These are phyloP conservation scores for Coleophora deauratella DNA, from an alignment of 2,888 invertebrate species.

Conservation along the genomic window DNA sequence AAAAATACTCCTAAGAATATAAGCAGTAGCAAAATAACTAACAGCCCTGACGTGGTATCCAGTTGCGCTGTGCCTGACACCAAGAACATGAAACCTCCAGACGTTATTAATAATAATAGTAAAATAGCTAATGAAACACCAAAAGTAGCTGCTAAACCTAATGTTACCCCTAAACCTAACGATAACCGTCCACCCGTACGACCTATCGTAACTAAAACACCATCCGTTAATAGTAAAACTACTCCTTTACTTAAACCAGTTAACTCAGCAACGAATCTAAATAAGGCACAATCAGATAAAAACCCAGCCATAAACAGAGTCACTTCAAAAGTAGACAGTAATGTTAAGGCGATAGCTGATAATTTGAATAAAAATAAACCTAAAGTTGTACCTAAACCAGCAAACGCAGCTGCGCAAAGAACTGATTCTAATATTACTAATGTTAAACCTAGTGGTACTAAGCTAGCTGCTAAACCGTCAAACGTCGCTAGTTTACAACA, in stretches of 20 bases:
- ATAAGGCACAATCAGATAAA: slow-evolving; percentile 37
- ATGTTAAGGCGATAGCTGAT: slow-evolving; percentile 61
- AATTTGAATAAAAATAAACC: slow-evolving; percentile 65
- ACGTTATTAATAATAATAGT: slow-evolving; percentile 71
- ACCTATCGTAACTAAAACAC: slow-evolving; percentile 28
- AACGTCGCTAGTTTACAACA: slow-evolving; percentile 86
- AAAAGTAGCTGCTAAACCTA: slow-evolving; percentile 45
- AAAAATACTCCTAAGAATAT: slow-evolving; percentile 44
- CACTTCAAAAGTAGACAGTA: slow-evolving; percentile 53
- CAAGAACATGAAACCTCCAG: slow-evolving; percentile 74
- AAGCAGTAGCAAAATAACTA: slow-evolving; percentile 51
- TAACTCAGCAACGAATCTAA: slow-evolving; percentile 36
- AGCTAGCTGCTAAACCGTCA: slow-evolving; percentile 74
- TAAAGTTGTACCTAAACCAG: slow-evolving; percentile 62
- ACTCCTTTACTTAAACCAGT: slow-evolving; percentile 42
- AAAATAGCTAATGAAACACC: slow-evolving; percentile 56
- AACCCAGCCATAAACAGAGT: slow-evolving; percentile 41
- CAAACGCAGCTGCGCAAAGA: slow-evolving; percentile 36
- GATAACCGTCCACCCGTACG: slow-evolving; percentile 56
- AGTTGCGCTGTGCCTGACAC: slow-evolving; percentile 74
- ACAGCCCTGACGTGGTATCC: slow-evolving; percentile 83
- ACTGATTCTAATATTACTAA: slow-evolving; percentile 39
- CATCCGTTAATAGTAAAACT: slow-evolving; percentile 50
- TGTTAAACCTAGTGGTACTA: slow-evolving; percentile 52
- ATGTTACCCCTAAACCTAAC: slow-evolving; percentile 48